These are phyloP conservation scores for Oxystoma pomonae DNA, from an alignment of 2,888 invertebrate genomes.

Conservation along the genomic window DNA sequence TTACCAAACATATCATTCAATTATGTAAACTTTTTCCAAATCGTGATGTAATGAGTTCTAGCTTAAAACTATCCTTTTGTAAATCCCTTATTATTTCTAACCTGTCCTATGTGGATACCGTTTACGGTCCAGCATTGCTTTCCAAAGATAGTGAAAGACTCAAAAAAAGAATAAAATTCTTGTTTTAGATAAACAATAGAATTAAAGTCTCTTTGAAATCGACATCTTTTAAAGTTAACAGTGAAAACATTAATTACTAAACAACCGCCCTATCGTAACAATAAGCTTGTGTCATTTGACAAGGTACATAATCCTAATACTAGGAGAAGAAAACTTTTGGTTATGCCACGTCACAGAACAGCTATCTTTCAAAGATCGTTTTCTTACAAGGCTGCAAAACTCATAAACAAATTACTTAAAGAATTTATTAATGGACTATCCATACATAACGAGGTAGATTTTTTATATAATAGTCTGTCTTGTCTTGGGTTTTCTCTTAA, in stretches of 20 bases:
- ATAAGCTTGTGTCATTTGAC: not conserved
- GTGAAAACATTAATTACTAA: not conserved
- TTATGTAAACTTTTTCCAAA: not conserved
- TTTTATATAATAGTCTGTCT: too few species aligned
- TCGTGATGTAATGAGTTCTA: not conserved
- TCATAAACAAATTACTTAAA: too few species aligned
- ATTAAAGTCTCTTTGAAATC: not conserved
- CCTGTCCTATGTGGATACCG: not conserved
- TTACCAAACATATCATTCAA: not conserved
- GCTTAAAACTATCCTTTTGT: slow-evolving; percentile 1
- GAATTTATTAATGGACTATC: too few species aligned
- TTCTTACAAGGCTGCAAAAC: too few species aligned
- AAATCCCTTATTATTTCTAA: not conserved
- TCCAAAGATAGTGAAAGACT: too few species aligned
- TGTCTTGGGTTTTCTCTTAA: too few species aligned
- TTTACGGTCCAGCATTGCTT: not conserved
- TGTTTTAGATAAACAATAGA: too few species aligned
- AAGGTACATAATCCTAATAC: too few species aligned
- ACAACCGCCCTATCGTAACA: too few species aligned
- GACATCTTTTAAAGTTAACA: not conserved
- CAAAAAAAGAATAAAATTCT: too few species aligned
- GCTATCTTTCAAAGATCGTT: too few species aligned
- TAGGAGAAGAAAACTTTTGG: not conserved
- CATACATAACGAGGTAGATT: too few species aligned
- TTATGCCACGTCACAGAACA: not conserved